phyloP scores from a whole-genome alignment of 2,888 invertebrate species.

The Drosophila infuscata region DNA sequence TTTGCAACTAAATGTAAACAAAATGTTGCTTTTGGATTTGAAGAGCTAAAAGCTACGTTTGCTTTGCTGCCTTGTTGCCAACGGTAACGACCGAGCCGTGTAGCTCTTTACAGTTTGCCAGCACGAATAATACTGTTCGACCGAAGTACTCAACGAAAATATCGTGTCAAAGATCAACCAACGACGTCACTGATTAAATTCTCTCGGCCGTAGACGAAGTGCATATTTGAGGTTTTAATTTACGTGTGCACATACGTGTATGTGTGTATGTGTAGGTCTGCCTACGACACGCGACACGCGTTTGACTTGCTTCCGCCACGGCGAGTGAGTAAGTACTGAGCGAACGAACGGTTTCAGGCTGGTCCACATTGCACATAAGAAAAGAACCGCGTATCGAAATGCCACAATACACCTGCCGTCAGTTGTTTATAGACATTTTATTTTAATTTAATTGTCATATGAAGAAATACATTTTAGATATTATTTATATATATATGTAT shows the following conservation, averaged over 20 bases:
- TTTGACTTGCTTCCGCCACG: constrained; percentile 21
- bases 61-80: constrained; percentile 42
- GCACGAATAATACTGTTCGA: constrained; percentile 53
- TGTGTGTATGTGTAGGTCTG: not conserved
- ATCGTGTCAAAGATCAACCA: constrained; percentile 47
- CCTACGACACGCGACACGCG: constrained; percentile 15
- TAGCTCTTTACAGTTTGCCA: constrained; percentile 46
- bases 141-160: constrained; percentile 26
- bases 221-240: constrained; percentile 44
- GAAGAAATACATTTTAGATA: not conserved
- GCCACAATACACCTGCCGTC: constrained; percentile 19
- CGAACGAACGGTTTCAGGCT: constrained; percentile 17
- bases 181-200: constrained; percentile 62
- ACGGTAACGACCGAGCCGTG: constrained; percentile 50
- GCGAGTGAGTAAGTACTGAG: constrained; percentile 55
- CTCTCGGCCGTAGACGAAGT: constrained; percentile 36
- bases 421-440: constrained; percentile 4
- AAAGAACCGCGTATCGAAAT: constrained; percentile 2
- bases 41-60: not conserved
- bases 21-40: constrained; percentile 13
- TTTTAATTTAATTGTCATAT: not conserved
- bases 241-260: not conserved
- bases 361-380: not conserved
- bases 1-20: constrained; percentile 43
- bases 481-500: not conserved